A percentile compares a stretch with the other conserved stretches of the same genome.
Conservation (phyloP, 2,888 invertebrate genomes). For the Parnassius apollo region DNA sequence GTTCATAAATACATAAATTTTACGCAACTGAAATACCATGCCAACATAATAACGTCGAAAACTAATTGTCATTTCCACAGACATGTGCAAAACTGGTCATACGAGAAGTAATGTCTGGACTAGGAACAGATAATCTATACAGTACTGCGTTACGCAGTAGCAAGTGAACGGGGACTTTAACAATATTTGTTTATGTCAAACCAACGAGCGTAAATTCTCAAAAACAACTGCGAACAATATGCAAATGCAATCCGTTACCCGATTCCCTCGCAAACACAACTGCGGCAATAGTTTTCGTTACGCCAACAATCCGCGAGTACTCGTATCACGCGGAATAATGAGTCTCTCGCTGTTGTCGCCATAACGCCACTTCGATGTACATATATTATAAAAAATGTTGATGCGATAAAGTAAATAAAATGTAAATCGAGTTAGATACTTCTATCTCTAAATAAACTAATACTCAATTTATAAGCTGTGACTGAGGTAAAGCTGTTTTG, state of each 20-base stretch:
- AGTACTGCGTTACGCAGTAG: slow-evolving; percentile 19
- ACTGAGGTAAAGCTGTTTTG: too few relatives aligned
- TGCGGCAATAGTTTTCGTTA: slow-evolving; percentile 28
- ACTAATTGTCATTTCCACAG: slow-evolving; percentile 19
- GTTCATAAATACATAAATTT: too few relatives aligned
- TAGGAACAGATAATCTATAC: slow-evolving; percentile 27
- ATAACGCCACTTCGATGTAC: slow-evolving; percentile 1
- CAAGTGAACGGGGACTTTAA: slow-evolving; percentile 35
- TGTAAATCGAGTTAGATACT: too few relatives aligned
- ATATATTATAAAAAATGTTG: slow-evolving; percentile 1
- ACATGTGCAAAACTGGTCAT: slow-evolving; percentile 21
- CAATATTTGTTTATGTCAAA: slow-evolving; percentile 45
- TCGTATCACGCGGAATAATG: slow-evolving; percentile 41
- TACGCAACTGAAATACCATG: slow-evolving; percentile 3
- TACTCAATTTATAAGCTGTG: too few relatives aligned
- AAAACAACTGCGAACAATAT: slow-evolving; percentile 56
- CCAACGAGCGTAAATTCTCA: slow-evolving; percentile 45
- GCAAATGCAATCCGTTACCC: slow-evolving; percentile 49
- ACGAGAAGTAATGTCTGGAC: slow-evolving; percentile 26
- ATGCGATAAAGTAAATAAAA: neutral
- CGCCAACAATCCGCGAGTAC: slow-evolving; percentile 38
- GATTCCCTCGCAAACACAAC: slow-evolving; percentile 38
- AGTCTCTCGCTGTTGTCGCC: slow-evolving; percentile 33
- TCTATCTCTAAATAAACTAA: too few relatives aligned
- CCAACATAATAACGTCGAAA: slow-evolving; percentile 6